phyloP scores from a whole-genome alignment of 1,140 invertebrate genomes.

The Drosophila aff. region DNA sequence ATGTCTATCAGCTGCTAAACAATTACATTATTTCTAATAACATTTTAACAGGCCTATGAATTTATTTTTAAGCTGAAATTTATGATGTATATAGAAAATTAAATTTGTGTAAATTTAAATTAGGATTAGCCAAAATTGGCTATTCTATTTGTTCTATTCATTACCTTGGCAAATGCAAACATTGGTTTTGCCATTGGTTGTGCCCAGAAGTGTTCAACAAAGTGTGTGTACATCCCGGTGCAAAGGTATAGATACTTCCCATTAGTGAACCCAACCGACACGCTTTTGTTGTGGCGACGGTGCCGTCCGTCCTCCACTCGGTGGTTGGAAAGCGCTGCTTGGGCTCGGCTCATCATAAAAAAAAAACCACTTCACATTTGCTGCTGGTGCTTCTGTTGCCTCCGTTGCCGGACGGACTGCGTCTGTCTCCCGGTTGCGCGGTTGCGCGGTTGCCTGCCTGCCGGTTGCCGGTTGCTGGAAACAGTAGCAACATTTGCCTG shows the following conservation, averaged over 20 bases:
- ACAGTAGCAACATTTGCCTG: slow-evolving; percentile 81
- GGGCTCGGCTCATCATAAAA: slow-evolving; percentile 72
- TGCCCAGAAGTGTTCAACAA: neutral
- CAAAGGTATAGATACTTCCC: slow-evolving; percentile 22
- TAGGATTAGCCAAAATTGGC: neutral
- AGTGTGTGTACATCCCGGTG: slow-evolving; percentile 12
- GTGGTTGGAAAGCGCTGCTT: slow-evolving; percentile 57
- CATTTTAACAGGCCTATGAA: neutral
- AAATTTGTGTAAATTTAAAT: neutral
- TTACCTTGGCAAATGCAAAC: too few relatives aligned
- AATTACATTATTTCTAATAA: neutral
- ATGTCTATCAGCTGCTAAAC: neutral
- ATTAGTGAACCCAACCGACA: slow-evolving; percentile 44
- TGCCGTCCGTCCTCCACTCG: slow-evolving; percentile 21
- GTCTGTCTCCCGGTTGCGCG: slow-evolving; percentile 24
- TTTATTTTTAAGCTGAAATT: neutral
- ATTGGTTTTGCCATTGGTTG: neutral
- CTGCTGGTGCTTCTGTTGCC: slow-evolving; percentile 43
- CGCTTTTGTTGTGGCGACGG: slow-evolving; percentile 65
- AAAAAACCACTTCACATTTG: slow-evolving; percentile 69
- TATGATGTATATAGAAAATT: neutral
- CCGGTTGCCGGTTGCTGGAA: slow-evolving; percentile 56
- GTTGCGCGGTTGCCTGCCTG: slow-evolving; percentile 6
- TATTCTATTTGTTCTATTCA: neutral
- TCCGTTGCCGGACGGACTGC: slow-evolving; percentile 41